Percentiles rank a stretch among this genome's conserved stretches.
Evolutionary conservation across 2,113 vertebrate genomes (phyloP).

Genomic region (Onychostoma macrolepis): DNA sequence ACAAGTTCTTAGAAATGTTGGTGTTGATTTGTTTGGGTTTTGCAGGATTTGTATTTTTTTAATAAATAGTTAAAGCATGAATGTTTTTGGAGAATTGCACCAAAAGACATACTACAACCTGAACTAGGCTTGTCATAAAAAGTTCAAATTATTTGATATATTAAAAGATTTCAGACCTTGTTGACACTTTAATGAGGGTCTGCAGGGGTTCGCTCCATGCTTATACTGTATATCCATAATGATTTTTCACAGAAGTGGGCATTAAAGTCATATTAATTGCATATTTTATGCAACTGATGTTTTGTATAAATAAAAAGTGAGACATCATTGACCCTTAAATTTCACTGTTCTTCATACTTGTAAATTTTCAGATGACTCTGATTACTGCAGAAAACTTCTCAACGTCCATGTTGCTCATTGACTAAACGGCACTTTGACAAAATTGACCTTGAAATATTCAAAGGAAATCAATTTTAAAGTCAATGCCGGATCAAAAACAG

Average conservation of each 20-base stretch:
- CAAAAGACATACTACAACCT: too few relatives aligned
- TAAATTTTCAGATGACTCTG: neutral
- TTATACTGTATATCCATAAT: too few relatives aligned
- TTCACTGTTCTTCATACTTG: neutral
- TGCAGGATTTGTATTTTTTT: too few relatives aligned
- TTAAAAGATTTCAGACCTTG: neutral
- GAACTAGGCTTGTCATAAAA: neutral
- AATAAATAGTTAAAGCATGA: too few relatives aligned
- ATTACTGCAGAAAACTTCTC: neutral
- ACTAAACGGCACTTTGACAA: conserved; percentile 1
- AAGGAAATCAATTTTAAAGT: conserved; percentile 53
- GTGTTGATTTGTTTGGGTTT: too few relatives aligned
- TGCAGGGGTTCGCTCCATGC: neutral
- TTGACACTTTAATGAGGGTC: neutral
- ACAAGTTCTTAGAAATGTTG: too few relatives aligned
- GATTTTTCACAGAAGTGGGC: neutral
- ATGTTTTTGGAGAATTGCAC: too few relatives aligned
- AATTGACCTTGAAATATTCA: conserved; percentile 38
- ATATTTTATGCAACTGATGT: too few relatives aligned
- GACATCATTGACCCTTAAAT: neutral
- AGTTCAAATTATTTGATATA: neutral
- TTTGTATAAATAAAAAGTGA: too few relatives aligned
- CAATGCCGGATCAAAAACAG: conserved; percentile 17
- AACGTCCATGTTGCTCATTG: neutral
- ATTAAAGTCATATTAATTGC: neutral